phyloP scores from a whole-genome alignment of 2,113 vertebrate species.

The Siniperca chuatsi region DNA sequence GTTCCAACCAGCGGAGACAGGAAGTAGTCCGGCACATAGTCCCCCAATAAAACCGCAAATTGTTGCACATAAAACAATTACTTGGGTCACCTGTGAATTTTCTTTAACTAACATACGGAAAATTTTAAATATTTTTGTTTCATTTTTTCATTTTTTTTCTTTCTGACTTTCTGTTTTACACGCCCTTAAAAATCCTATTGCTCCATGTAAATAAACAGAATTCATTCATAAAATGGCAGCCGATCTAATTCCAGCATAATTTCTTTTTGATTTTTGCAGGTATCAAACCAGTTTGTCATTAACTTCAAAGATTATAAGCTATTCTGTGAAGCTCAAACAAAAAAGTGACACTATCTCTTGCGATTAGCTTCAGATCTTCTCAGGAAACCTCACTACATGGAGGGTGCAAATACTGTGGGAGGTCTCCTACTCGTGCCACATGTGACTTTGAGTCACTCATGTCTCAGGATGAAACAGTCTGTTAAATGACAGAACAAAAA shows the following conservation, averaged over 20 bases:
- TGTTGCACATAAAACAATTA: not conserved
- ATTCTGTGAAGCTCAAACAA: not conserved
- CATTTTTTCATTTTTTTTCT: not conserved
- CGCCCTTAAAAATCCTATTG: not conserved
- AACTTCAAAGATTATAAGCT: not conserved
- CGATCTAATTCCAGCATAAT: not conserved
- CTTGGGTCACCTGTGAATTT: no score
- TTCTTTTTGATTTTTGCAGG: not conserved
- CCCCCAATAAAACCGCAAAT: not conserved
- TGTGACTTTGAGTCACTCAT: conserved; percentile 10
- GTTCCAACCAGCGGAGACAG: not conserved
- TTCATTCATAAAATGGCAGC: not conserved
- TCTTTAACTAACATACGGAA: no score
- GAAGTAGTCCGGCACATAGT: no score
- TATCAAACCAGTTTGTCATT: not conserved
- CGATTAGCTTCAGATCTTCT: conserved; percentile 5
- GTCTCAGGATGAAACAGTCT: conserved; percentile 5
- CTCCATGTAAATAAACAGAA: not conserved
- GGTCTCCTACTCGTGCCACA: conserved; percentile 2
- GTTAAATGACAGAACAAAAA: conserved; percentile 8
- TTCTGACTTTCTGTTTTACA: not conserved
- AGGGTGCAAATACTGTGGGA: conserved; percentile 12
- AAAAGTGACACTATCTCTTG: not conserved
- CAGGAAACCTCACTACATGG: not conserved
- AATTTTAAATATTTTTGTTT: not conserved